Percentiles rank a stretch among this genome's conserved stretches.
Conservation (phyloP, 2,888 invertebrate genomes). For the Oeneis ivallda region DNA sequence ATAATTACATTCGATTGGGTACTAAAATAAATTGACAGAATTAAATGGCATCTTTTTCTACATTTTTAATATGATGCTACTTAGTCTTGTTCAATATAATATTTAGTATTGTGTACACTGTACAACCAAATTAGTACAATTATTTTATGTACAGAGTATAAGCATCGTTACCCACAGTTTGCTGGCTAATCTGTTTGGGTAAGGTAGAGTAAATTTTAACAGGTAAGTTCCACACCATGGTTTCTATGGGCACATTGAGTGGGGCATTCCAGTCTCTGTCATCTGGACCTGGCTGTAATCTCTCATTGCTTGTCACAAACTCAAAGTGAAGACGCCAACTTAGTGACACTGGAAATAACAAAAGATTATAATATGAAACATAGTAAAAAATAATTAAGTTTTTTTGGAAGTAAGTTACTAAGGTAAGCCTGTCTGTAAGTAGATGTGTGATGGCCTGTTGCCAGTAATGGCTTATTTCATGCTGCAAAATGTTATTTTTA, state of each 20-base stretch:
- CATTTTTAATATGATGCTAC: too few species aligned
- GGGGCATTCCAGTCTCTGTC: conserved; percentile 91
- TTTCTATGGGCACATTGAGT: conserved; percentile 93
- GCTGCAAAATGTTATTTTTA: too few species aligned
- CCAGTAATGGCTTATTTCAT: too few species aligned
- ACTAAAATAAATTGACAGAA: too few species aligned
- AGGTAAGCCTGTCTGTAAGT: too few species aligned
- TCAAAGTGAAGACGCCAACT: conserved; percentile 98
- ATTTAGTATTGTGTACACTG: neutral
- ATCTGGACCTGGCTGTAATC: conserved; percentile 80
- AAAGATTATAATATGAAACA: neutral
- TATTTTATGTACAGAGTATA: conserved; percentile 66
- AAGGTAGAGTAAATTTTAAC: conserved; percentile 96
- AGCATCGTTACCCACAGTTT: conserved; percentile 75
- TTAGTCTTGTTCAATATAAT: too few species aligned
- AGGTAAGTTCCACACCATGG: conserved; percentile 99
- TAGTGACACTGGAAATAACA: conserved; percentile 85
- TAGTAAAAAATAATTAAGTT: too few species aligned
- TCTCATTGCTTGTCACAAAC: conserved; percentile 93
- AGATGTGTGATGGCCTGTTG: too few species aligned
- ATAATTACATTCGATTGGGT: neutral
- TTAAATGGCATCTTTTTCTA: too few species aligned
- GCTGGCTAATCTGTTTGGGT: conserved; percentile 89
- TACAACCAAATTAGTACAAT: neutral
- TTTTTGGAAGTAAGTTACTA: too few species aligned